phyloP scores from a whole-genome alignment of 1,140 invertebrate genomes.

The Drosophila sucinea region DNA sequence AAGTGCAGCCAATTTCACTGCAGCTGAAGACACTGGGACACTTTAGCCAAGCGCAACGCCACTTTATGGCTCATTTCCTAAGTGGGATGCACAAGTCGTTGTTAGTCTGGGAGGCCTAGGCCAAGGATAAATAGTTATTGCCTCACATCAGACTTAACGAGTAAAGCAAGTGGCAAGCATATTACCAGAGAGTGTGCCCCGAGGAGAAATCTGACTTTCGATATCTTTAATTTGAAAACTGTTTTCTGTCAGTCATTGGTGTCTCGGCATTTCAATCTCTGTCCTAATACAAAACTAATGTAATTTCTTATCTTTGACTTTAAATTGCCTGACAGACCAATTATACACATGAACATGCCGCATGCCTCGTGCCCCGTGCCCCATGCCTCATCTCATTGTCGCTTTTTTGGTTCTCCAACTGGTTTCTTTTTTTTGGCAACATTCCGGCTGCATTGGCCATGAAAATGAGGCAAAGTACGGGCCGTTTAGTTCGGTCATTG shows the following conservation, averaged over 20 bases:
- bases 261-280: neutral
- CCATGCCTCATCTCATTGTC: conserved; percentile 22
- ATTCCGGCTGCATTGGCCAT: conserved; percentile 41
- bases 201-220: neutral
- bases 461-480: conserved; percentile 39
- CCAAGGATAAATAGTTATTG: conserved; percentile 19
- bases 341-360: conserved; percentile 40
- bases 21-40: conserved; percentile 29
- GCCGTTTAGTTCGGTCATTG: conserved; percentile 65
- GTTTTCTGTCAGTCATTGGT: neutral
- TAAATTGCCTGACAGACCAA: conserved; percentile 52
- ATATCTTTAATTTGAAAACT: neutral
- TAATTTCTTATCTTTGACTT: conserved; percentile 37
- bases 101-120: conserved; percentile 32
- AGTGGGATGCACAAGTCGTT: conserved; percentile 63
- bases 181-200: neutral
- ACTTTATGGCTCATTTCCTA: conserved; percentile 78
- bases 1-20: conserved; percentile 72
- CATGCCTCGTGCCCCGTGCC: neutral
- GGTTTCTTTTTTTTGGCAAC: conserved; percentile 37
- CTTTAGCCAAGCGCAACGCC: conserved; percentile 31
- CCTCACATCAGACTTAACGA: conserved; percentile 47
- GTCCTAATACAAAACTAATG: conserved; percentile 5
- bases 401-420: conserved; percentile 38
- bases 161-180: conserved; percentile 16